These are phyloP conservation scores for Nematopogon swammerdamellus DNA, from an alignment of 2,888 invertebrate species.

Conservation along the genomic window DNA sequence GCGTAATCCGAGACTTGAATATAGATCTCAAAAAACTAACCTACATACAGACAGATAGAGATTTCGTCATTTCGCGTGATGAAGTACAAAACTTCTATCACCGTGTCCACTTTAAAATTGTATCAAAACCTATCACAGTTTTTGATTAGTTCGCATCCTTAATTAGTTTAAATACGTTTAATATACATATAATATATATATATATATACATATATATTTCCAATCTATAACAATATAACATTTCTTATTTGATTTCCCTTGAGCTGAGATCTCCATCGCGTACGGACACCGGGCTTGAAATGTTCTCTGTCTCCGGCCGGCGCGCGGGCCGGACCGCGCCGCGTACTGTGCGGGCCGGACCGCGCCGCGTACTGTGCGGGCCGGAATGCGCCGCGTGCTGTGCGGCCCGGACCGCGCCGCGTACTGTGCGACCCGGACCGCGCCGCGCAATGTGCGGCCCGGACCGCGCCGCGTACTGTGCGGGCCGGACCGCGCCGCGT, in stretches of 20 bases:
- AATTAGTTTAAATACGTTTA: conserved; percentile 54
- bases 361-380: too few species aligned
- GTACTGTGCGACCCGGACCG: neutral
- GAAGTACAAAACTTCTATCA: neutral
- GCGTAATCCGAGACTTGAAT: conserved; percentile 22
- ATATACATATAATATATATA: conserved; percentile 55
- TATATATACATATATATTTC: too few species aligned
- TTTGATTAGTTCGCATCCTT: conserved; percentile 56
- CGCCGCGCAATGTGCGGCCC: neutral
- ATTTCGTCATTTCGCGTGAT: conserved; percentile 12
- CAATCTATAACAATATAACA: conserved; percentile 46
- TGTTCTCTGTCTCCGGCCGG: neutral
- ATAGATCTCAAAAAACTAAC: conserved; percentile 16
- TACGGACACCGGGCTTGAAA: neutral
- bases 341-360: neutral
- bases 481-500: neutral
- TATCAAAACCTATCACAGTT: conserved; percentile 59
- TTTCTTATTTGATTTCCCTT: neutral
- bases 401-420: too few species aligned
- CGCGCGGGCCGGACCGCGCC: neutral
- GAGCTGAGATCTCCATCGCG: neutral
- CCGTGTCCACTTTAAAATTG: conserved; percentile 38
- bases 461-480: too few species aligned
- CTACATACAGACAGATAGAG: conserved; percentile 14
- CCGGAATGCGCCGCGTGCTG: neutral